Percentiles rank a stretch among this genome's conserved stretches.
Conservation (phyloP, 2,888 invertebrate genomes). For the Hedychridium roseum region DNA sequence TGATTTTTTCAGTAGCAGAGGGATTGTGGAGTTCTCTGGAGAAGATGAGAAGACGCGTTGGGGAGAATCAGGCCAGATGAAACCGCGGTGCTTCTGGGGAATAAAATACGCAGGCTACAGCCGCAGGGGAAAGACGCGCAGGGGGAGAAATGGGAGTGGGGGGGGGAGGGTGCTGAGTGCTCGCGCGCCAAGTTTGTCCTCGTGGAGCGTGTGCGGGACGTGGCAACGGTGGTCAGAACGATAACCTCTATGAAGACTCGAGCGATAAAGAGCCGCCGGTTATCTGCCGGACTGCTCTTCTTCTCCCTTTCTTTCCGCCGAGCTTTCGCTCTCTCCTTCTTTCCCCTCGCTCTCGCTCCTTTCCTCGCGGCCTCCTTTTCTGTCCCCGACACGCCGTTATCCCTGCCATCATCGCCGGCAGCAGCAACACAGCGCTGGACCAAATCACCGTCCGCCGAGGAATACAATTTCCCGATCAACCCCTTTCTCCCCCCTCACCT, state of each 20-base stretch:
- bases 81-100: constrained; percentile 13
- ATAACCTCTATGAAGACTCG: constrained; percentile 53
- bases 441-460: no score
- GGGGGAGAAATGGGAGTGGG: constrained; percentile 12
- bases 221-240: constrained; percentile 50
- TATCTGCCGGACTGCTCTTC: constrained; percentile 36
- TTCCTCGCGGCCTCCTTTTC: no score
- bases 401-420: no score
- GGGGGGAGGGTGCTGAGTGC: neutral
- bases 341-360: constrained; percentile 1
- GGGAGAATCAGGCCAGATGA: no score
- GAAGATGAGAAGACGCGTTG: no score
- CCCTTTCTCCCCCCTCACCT: no score
- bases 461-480: no score
- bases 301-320: constrained; percentile 22
- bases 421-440: no score
- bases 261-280: constrained; percentile 42
- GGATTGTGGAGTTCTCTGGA: no score
- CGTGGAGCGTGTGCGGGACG: constrained; percentile 34
- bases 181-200: neutral
- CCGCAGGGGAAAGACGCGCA: neutral
- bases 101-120: constrained; percentile 22
- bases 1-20: no score
- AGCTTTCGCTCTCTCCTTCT: constrained; percentile 18
- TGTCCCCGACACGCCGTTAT: constrained; percentile 13